Conservation (phyloP, 2,888 invertebrate genomes). For the Omphaloscelis lunosa region DNA sequence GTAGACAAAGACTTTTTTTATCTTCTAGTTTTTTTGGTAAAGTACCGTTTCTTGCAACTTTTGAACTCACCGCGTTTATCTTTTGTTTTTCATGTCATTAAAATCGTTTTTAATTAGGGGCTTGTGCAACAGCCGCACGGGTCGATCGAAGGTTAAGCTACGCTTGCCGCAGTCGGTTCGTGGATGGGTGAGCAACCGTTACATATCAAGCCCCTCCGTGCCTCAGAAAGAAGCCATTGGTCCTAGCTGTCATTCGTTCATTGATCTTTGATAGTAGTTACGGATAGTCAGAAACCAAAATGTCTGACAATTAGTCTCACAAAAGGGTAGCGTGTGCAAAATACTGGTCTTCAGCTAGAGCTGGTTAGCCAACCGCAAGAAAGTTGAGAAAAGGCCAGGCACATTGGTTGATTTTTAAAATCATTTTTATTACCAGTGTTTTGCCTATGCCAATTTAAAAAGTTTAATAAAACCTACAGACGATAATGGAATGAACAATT, state of each 20-base stretch:
- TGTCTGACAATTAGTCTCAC: not conserved
- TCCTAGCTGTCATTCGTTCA: not conserved
- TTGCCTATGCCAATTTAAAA: constrained; percentile 31
- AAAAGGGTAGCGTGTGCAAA: not conserved
- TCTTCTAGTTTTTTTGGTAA: constrained; percentile 36
- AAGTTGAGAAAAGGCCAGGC: not conserved
- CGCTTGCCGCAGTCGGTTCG: not conserved
- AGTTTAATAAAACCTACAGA: not conserved
- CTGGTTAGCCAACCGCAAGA: not conserved
- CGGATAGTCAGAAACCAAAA: not conserved
- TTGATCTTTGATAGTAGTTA: not conserved
- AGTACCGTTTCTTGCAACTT: constrained; percentile 38
- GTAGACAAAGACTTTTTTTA: constrained; percentile 58
- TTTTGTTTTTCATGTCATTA: constrained; percentile 19
- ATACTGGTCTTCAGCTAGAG: not conserved
- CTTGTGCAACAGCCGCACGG: not conserved
- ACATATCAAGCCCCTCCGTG: not conserved
- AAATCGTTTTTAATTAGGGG: not conserved
- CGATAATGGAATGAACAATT: constrained; percentile 13
- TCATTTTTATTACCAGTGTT: constrained; percentile 15
- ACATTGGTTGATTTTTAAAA: not conserved
- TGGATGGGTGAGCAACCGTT: not conserved
- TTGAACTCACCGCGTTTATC: constrained; percentile 42
- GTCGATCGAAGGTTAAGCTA: not conserved
- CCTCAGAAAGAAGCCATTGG: not conserved